A percentile compares a stretch with the other conserved stretches of the same genome.
phyloP scores from a whole-genome alignment of 1,140 invertebrate genomes.

The Diachasmimorpha longicaudata region DNA sequence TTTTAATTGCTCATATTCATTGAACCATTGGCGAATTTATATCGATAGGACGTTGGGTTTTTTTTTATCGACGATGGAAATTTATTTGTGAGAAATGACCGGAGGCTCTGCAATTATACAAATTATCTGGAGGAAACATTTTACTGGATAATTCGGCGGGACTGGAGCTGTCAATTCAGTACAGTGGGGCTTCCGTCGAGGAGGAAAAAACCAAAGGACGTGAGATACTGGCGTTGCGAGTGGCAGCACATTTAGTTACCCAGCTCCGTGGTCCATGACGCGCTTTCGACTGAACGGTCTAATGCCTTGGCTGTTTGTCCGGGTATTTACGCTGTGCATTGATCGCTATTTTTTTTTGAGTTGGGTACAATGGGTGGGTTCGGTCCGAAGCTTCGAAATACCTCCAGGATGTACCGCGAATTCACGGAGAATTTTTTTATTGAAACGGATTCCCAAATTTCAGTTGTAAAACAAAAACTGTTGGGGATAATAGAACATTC shows the following conservation, averaged over 20 bases:
- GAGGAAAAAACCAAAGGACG: slow-evolving; percentile 11
- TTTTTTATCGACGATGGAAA: too few species aligned
- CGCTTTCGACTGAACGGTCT: slow-evolving; percentile 48
- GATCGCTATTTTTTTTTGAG: slow-evolving; percentile 3
- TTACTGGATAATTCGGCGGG: too few species aligned
- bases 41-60: too few species aligned
- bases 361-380: neutral
- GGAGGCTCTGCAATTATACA: too few species aligned
- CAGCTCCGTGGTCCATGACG: slow-evolving; percentile 42
- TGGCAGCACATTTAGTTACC: slow-evolving; percentile 22
- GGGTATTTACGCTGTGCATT: slow-evolving; percentile 42
- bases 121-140: too few species aligned
- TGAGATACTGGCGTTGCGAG: slow-evolving; percentile 23
- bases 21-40: neutral
- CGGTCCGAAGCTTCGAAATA: neutral
- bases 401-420: neutral
- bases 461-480: too few species aligned
- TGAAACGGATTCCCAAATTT: too few species aligned
- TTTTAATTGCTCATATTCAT: too few species aligned
- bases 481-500: too few species aligned
- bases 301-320: slow-evolving; percentile 41
- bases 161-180: too few species aligned
- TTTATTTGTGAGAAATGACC: too few species aligned
- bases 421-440: neutral
- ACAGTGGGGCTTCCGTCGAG: neutral